Conservation (phyloP, 1,140 invertebrate species). For the Bombus consobrinus region DNA sequence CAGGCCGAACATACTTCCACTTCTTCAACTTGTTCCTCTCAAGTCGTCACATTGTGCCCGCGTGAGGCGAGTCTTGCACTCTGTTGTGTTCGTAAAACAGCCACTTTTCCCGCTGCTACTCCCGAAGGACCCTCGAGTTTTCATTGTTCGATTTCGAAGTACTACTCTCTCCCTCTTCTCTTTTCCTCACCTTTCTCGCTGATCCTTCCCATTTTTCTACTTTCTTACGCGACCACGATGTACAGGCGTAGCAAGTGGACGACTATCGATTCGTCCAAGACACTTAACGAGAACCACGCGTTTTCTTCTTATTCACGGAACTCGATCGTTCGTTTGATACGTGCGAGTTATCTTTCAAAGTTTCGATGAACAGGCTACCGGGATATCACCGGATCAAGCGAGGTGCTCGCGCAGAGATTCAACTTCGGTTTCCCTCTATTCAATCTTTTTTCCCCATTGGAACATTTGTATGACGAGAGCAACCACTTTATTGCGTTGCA, state of each 20-base stretch:
- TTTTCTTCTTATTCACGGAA: not conserved
- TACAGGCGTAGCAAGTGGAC: not conserved
- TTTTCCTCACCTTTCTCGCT: not conserved
- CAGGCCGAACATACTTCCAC: slow-evolving; percentile 30
- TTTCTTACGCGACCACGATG: not conserved
- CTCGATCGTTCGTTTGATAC: not conserved
- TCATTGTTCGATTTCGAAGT: slow-evolving; percentile 73
- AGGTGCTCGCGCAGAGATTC: not conserved
- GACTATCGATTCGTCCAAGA: not conserved
- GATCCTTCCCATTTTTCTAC: slow-evolving; percentile 3
- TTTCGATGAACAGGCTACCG: not conserved
- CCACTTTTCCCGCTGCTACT: slow-evolving; percentile 70
- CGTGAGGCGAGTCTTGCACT: slow-evolving; percentile 61
- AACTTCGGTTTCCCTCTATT: not conserved
- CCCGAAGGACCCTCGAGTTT: slow-evolving; percentile 70
- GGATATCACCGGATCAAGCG: not conserved
- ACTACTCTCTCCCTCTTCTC: slow-evolving; percentile 27
- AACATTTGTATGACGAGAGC: slow-evolving; percentile 10
- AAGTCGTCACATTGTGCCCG: slow-evolving; percentile 69
- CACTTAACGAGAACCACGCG: too few species aligned
- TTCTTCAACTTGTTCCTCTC: slow-evolving; percentile 55
- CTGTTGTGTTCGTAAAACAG: slow-evolving; percentile 74
- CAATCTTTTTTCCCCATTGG: not conserved
- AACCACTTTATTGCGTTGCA: slow-evolving; percentile 16
- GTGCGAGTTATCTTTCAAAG: not conserved